These are phyloP conservation scores for Rousettus leschenaultii DNA, from an alignment of 2,113 vertebrate species.

Conservation along the genomic window DNA sequence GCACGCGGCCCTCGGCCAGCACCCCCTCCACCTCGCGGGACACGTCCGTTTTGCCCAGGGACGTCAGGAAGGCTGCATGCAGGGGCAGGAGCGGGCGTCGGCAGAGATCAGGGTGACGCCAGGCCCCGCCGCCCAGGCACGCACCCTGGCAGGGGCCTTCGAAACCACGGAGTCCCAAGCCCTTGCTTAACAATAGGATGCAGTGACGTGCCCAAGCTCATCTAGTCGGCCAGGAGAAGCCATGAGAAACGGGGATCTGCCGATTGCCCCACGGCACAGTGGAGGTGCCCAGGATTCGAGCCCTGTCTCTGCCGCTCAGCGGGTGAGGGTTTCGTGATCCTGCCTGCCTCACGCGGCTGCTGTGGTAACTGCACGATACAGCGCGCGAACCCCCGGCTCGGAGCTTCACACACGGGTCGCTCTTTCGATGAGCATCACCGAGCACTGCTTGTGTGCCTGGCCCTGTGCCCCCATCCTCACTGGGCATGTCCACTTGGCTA, in stretches of 20 bases:
- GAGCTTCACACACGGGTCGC: background rate
- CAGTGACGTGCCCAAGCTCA: background rate
- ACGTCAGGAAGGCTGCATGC: slow-evolving; percentile 88
- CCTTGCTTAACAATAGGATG: background rate
- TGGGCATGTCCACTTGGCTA: background rate
- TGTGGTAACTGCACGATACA: accelerated
- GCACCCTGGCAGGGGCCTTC: background rate
- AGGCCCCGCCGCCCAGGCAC: too few species aligned
- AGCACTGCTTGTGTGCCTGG: background rate
- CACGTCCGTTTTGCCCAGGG: slow-evolving; percentile 91
- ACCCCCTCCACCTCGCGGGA: slow-evolving; percentile 90
- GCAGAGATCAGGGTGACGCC: background rate
- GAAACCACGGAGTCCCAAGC: background rate
- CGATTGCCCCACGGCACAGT: accelerated
- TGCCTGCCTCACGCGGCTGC: background rate
- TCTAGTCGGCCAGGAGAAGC: background rate
- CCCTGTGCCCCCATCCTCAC: accelerated
- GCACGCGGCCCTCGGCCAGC: slow-evolving; percentile 83
- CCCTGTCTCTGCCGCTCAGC: accelerated
- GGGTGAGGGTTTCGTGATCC: too few species aligned
- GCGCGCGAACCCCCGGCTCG: background rate
- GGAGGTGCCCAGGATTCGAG: background rate
- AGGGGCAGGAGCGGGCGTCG: background rate
- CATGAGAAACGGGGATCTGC: background rate
- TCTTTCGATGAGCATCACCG: accelerated